Percentiles rank a stretch among this genome's conserved stretches.
Evolutionary conservation across 2,888 invertebrate genomes (phyloP).

Genomic region (Fabriciana adippe): DNA sequence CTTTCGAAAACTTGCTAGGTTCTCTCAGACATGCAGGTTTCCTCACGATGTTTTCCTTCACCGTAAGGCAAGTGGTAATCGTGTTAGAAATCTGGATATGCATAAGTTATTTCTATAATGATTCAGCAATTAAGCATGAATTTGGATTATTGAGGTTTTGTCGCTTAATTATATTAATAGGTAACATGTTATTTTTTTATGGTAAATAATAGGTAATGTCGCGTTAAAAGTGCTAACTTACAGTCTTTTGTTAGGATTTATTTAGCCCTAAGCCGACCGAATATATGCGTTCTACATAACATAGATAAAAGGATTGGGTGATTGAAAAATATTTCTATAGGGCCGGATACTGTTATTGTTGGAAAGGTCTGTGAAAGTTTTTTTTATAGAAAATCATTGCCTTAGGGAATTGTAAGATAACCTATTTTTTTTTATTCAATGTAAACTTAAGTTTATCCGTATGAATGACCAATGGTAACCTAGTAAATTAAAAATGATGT

Average conservation of each 20-base stretch:
- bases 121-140: background rate
- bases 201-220: background rate
- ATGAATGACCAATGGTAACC: too few species aligned
- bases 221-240: background rate
- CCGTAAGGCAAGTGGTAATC: too few species aligned
- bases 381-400: background rate
- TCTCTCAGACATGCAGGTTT: too few species aligned
- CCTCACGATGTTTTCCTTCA: too few species aligned
- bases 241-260: background rate
- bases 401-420: background rate
- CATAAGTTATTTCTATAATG: background rate
- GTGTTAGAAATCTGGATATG: background rate
- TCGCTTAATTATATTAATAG: background rate
- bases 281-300: background rate
- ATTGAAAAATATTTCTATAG: slow-evolving; percentile 15
- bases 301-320: slow-evolving; percentile 19
- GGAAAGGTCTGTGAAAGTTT: slow-evolving; percentile 7
- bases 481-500: too few species aligned
- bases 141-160: background rate
- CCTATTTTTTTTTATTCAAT: background rate
- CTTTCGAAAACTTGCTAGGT: too few species aligned
- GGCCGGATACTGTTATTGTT: slow-evolving; percentile 11
- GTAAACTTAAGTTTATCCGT: too few species aligned
- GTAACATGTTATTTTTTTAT: background rate
- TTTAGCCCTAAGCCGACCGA: slow-evolving; percentile 9